A percentile compares a stretch with the other conserved stretches of the same genome.
These are phyloP conservation scores for Muscicapa striata DNA, from an alignment of 2,797 vertebrate species.

Conservation along the genomic window DNA sequence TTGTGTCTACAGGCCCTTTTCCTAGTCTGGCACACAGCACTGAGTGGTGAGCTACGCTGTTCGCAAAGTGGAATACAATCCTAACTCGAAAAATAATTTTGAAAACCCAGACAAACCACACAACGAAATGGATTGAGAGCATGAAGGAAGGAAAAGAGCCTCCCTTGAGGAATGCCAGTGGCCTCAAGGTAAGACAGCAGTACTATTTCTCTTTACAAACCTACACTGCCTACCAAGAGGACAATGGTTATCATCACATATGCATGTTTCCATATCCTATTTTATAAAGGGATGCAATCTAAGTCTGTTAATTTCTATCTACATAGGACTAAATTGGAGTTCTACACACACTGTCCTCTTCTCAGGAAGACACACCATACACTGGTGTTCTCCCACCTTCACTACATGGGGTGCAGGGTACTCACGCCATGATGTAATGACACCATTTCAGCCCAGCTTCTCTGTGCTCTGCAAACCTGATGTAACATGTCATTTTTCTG, in stretches of 20 bases:
- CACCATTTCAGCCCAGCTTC: background rate
- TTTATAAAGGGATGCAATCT: background rate
- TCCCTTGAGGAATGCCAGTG: background rate
- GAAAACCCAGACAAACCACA: background rate
- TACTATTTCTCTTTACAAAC: background rate
- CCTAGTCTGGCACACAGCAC: background rate
- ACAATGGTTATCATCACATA: background rate
- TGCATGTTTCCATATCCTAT: rapidly evolving
- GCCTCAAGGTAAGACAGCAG: background rate
- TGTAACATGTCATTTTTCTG: background rate
- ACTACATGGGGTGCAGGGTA: background rate
- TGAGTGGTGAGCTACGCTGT: background rate
- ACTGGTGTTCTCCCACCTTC: background rate
- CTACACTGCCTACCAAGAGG: background rate
- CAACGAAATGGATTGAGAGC: background rate
- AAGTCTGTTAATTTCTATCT: background rate
- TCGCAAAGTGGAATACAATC: background rate
- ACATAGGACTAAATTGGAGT: background rate
- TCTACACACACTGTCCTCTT: background rate
- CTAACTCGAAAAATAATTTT: background rate
- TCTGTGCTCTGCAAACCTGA: background rate
- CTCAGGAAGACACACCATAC: background rate
- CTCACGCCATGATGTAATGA: background rate
- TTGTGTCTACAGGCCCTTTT: background rate
- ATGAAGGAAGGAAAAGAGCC: background rate